Evolutionary conservation across 1,140 invertebrate genomes (phyloP).

Genomic region (Caenorhabditis tropicalis): DNA sequence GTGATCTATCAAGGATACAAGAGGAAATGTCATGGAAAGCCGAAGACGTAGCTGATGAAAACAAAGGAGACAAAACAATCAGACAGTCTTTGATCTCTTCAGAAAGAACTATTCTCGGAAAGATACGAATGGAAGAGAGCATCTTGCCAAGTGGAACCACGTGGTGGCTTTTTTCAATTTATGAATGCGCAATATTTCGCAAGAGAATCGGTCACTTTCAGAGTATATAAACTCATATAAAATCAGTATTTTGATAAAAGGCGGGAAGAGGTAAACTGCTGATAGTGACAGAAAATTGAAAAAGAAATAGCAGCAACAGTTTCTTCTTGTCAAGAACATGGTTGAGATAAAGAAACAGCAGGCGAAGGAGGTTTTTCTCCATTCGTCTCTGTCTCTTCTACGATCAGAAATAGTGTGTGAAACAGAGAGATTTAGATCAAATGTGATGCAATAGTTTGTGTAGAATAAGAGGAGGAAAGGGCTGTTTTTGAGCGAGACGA

Average conservation of each 20-base stretch:
- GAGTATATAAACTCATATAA: background rate
- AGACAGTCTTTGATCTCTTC: background rate
- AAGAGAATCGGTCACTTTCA: background rate
- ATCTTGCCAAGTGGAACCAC: background rate
- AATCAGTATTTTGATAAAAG: background rate
- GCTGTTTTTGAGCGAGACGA: slow-evolving; percentile 12
- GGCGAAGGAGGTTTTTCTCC: background rate
- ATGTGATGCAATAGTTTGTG: slow-evolving; percentile 42
- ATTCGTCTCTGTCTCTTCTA: background rate
- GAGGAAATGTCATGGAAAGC: background rate
- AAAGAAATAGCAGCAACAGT: slow-evolving; percentile 1
- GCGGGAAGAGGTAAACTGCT: background rate
- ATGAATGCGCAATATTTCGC: slow-evolving; percentile 25
- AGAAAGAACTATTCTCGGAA: background rate
- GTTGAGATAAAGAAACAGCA: background rate
- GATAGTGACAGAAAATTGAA: background rate
- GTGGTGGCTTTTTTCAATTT: background rate
- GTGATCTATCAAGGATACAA: too few species aligned
- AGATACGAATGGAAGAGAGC: background rate
- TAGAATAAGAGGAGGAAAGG: background rate
- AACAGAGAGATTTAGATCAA: background rate
- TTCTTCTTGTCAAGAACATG: background rate
- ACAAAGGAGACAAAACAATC: slow-evolving; percentile 6
- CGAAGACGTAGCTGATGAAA: background rate
- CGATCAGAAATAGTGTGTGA: background rate